Percentiles rank a stretch among this genome's conserved stretches.
Evolutionary conservation across 2,888 invertebrate species (phyloP).

Genomic region (Gryllus longicercus): DNA sequence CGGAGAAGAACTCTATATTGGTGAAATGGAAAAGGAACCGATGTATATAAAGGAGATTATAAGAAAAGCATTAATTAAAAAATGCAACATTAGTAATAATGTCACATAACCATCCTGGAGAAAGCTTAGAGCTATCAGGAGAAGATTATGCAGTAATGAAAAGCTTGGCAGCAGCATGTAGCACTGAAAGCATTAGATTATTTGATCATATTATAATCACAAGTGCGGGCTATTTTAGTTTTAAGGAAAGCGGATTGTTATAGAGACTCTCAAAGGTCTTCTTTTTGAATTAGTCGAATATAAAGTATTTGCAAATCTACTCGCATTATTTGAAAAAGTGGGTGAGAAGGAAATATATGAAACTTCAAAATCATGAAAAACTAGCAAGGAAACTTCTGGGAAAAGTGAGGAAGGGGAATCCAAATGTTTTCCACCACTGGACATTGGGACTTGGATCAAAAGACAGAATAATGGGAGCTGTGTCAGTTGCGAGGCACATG

Average conservation of each 20-base stretch:
- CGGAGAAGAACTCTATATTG: neutral
- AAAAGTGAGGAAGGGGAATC: too few relatives aligned
- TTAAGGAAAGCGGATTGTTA: constrained; percentile 20
- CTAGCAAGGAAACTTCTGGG: too few relatives aligned
- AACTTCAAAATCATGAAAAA: too few relatives aligned
- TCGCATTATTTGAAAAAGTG: too few relatives aligned
- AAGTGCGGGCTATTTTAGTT: constrained; percentile 20
- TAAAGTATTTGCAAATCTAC: too few relatives aligned
- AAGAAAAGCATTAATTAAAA: constrained; percentile 26
- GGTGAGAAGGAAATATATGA: too few relatives aligned
- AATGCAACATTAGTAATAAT: constrained; percentile 25
- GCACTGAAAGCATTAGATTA: neutral
- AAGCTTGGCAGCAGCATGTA: constrained; percentile 19
- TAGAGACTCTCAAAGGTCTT: neutral
- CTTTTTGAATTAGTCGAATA: too few relatives aligned
- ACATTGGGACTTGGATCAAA: too few relatives aligned
- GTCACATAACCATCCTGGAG: constrained; percentile 26
- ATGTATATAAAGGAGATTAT: neutral
- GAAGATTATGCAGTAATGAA: constrained; percentile 23
- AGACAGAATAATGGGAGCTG: too few relatives aligned
- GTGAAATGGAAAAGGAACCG: neutral
- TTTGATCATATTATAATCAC: constrained; percentile 25
- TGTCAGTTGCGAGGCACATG: too few relatives aligned
- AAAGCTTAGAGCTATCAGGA: constrained; percentile 24
- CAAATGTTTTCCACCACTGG: too few relatives aligned